Base-by-base conservation (phyloP, 2,113 vertebrate genomes). In the Fukomys damarensis region DNA sequence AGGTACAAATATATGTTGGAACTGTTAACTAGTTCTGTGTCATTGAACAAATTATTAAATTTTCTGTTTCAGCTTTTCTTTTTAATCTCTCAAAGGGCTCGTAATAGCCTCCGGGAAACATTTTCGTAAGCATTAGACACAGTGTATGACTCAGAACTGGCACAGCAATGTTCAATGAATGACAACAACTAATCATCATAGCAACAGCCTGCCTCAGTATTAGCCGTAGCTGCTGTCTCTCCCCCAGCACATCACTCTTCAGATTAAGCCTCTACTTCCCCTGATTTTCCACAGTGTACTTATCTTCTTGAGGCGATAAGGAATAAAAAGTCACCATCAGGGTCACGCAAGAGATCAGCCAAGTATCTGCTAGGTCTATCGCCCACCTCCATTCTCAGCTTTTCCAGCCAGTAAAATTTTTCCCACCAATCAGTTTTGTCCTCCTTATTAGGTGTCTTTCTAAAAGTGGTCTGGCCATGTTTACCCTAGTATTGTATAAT, bases 401-500 rank as follows among this genome's bases (percentile, higher is more conserved):
- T 28, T 41, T 41, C 52, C 26, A 26, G 7, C 0, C 8, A 32
- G 58, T 32, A 79, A 41, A 68, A 32, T 11, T 66, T 32, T 77
- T 54, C 74, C 56, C 7, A 2, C 41, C n/a, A 43, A 46, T 32
- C 0, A 52, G 91, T 95, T 91, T 52, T 70, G 52, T 72, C 17
- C 52, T 79, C 11, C 46, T 66, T 52, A 7, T 46, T 76, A 56
- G 79, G 13, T 52, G 7, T 14, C 59, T 72, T 38, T 30, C 20
- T 41, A 5, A 28, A 24, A 83, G 81, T 58, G 61, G 72, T 89
- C 59, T 96, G 97, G 98, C 98, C 95, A 91, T 10, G 22, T 98
- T 99, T 91, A 98, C 94, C 24, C 17, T n/a, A 90, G 86, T 98
- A 93, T 98, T 98, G 96, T 99, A 89, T 98, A 94, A 97, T 98